Conservation (phyloP, 1,140 invertebrate genomes). For the Diachasmimorpha longicaudata region DNA sequence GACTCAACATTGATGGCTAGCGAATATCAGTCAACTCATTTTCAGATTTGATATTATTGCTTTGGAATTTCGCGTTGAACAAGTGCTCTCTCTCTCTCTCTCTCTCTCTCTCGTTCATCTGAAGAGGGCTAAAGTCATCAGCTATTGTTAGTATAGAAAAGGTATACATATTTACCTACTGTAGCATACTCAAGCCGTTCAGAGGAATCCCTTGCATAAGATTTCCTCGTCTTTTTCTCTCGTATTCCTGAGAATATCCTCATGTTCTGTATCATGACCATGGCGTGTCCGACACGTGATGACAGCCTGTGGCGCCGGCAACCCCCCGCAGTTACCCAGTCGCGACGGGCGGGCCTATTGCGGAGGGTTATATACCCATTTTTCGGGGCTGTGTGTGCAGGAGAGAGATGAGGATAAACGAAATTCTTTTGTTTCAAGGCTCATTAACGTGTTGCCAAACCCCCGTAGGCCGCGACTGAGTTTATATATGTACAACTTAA, state of each 20-base stretch:
- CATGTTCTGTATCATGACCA: conserved; percentile 28
- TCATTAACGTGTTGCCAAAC: conserved; percentile 61
- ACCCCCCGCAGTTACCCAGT: conserved; percentile 54
- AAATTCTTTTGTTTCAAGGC: conserved; percentile 61
- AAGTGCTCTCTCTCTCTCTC: too few species aligned
- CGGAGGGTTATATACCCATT: conserved; percentile 24
- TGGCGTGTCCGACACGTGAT: conserved; percentile 53
- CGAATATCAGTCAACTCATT: too few species aligned
- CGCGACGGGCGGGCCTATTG: conserved; percentile 43
- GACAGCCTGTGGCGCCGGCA: conserved; percentile 62
- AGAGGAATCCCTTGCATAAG: not conserved
- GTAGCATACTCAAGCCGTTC: not conserved
- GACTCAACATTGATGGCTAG: too few species aligned
- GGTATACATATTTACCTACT: not conserved
- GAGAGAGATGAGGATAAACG: not conserved
- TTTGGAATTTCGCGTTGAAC: too few species aligned
- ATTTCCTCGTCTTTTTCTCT: not conserved
- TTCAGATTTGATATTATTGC: too few species aligned
- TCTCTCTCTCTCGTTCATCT: too few species aligned
- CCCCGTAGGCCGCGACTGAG: conserved; percentile 30
- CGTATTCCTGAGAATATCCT: conserved; percentile 44
- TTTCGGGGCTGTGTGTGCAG: not conserved
- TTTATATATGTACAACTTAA: not conserved
- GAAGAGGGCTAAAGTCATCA: too few species aligned
- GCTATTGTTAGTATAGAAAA: too few species aligned